phyloP scores from a whole-genome alignment of 2,113 vertebrate species.

The Eptatretus burgeri region DNA sequence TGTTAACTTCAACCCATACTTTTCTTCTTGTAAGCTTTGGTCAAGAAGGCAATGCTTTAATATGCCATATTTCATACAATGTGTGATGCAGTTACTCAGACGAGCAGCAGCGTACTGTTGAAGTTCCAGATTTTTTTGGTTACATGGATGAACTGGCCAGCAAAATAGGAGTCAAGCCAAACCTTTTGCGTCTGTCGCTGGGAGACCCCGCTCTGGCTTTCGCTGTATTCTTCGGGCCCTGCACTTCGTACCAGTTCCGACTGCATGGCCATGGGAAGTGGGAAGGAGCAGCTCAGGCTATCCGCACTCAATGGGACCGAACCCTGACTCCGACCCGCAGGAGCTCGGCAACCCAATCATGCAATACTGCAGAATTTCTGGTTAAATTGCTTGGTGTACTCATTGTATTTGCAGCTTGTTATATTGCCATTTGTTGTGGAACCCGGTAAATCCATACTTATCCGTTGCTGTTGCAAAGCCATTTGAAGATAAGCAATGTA shows the following conservation, averaged over 20 bases:
- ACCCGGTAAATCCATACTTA: too few relatives aligned
- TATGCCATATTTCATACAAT: too few relatives aligned
- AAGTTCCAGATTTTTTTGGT: conserved; percentile 22
- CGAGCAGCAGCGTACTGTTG: conserved; percentile 14
- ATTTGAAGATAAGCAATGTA: too few relatives aligned
- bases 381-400: too few relatives aligned
- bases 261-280: conserved; percentile 27
- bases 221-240: conserved; percentile 25
- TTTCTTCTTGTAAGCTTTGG: too few relatives aligned
- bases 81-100: too few relatives aligned
- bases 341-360: conserved; percentile 12
- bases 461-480: too few relatives aligned
- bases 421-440: too few relatives aligned
- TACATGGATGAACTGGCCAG: conserved; percentile 31
- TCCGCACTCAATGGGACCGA: conserved; percentile 30
- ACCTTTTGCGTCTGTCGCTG: conserved; percentile 21
- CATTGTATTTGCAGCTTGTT: too few relatives aligned
- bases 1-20: too few relatives aligned
- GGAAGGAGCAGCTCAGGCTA: conserved; percentile 24
- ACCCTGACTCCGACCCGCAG: conserved; percentile 18
- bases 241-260: conserved; percentile 29
- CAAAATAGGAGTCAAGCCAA: conserved; percentile 21
- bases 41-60: too few relatives aligned
- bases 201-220: conserved; percentile 26
- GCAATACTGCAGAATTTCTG: too few relatives aligned